Evolutionary conservation across 2,113 vertebrate species (phyloP).

Genomic region (Heteronetta atricapilla): DNA sequence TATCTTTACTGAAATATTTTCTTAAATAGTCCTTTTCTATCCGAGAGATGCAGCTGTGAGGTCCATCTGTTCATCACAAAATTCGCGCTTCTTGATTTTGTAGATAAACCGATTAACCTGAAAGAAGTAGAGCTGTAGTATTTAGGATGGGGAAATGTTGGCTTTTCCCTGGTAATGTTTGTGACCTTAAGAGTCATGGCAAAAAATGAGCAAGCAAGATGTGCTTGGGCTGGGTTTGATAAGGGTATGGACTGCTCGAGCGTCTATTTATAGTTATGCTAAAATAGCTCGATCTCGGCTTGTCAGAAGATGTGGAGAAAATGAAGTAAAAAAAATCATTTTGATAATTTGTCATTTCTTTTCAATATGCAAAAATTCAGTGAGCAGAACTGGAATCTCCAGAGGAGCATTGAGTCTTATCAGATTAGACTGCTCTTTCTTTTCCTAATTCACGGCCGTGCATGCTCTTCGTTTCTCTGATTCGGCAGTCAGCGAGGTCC

Average conservation of each 20-base stretch:
- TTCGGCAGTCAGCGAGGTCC: not conserved
- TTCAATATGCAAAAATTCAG: not conserved
- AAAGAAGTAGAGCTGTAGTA: not conserved
- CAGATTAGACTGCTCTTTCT: not conserved
- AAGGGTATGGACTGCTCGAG: not conserved
- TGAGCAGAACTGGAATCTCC: not conserved
- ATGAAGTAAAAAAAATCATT: not conserved
- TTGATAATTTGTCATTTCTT: not conserved
- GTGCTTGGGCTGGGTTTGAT: not conserved
- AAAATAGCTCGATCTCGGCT: slow-evolving; percentile 3
- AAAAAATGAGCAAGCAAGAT: not conserved
- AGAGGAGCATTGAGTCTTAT: not conserved
- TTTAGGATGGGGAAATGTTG: not conserved
- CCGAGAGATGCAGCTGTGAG: slow-evolving; percentile 48
- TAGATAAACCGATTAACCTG: slow-evolving; percentile 2
- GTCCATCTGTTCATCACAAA: slow-evolving; percentile 57
- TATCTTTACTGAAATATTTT: slow-evolving; percentile 35
- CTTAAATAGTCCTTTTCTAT: slow-evolving; percentile 12
- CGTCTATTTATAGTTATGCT: not conserved
- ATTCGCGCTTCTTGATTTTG: slow-evolving; percentile 41
- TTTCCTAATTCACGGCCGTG: not conserved
- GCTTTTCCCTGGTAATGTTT: not conserved
- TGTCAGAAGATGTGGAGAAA: not conserved
- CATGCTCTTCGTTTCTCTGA: not conserved
- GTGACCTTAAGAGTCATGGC: not conserved